phyloP scores from a whole-genome alignment of 2,113 vertebrate species.

The Chrysochloris asiatica region DNA sequence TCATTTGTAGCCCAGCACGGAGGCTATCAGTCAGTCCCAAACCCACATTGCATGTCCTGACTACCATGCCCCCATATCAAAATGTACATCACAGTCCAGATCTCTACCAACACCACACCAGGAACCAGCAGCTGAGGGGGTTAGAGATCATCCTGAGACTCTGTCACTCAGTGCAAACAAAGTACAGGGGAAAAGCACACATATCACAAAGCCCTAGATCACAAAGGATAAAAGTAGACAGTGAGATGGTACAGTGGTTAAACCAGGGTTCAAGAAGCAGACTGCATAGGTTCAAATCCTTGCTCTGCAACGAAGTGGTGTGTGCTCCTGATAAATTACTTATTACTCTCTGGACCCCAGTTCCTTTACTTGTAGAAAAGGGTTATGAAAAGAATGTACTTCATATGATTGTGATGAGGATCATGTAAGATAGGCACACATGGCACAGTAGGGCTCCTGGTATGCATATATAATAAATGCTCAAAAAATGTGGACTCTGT shows the following conservation, averaged over 20 bases:
- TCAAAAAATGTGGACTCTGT: background rate
- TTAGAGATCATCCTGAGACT: background rate
- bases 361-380: slow-evolving; percentile 3
- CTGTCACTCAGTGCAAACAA: background rate
- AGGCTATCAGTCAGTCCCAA: slow-evolving; percentile 4
- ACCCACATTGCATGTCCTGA: too few relatives aligned
- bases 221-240: background rate
- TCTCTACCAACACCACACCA: background rate
- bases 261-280: background rate
- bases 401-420: background rate
- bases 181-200: background rate
- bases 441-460: background rate
- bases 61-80: background rate
- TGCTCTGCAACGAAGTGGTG: background rate
- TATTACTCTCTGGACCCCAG: background rate
- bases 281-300: slow-evolving; percentile 20
- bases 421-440: background rate
- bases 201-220: background rate
- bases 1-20: slow-evolving; percentile 12
- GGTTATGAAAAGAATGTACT: background rate
- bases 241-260: background rate
- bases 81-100: background rate
- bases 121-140: background rate
- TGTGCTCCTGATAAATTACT: background rate
- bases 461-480: background rate